Evolutionary conservation across 2,888 invertebrate genomes (phyloP).

Genomic region (Agrotis segetum): DNA sequence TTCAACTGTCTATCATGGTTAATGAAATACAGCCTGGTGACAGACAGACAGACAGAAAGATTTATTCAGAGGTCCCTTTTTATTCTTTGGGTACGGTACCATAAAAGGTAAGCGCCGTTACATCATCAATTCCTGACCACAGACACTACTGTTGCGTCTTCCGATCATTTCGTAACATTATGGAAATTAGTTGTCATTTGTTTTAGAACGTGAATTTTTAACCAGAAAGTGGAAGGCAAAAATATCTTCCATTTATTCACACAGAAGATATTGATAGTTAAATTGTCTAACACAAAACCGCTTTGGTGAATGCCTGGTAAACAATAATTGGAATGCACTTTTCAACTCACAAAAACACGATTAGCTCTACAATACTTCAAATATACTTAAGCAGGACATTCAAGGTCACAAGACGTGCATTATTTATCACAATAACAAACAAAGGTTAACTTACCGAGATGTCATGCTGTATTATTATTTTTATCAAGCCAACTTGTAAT

Average conservation of each 20-base stretch:
- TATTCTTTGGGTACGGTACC: too few species aligned
- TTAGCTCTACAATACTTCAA: neutral
- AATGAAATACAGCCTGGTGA: too few species aligned
- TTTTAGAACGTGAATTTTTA: neutral
- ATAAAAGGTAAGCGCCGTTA: too few species aligned
- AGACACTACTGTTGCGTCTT: constrained; percentile 2
- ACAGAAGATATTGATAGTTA: neutral
- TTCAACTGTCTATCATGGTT: too few species aligned
- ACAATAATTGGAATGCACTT: constrained; percentile 1
- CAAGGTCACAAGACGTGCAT: constrained; percentile 32
- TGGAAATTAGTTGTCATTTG: constrained; percentile 7
- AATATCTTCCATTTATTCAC: constrained; percentile 1
- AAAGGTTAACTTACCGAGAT: constrained; percentile 77
- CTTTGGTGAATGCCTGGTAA: neutral
- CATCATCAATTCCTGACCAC: neutral
- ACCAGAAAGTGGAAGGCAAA: neutral
- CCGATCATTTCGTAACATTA: constrained; percentile 11
- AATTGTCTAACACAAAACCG: too few species aligned
- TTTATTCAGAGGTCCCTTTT: too few species aligned
- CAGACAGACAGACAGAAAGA: too few species aligned
- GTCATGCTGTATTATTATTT: constrained; percentile 73
- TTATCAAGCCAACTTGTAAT: constrained; percentile 66
- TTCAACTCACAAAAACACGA: constrained; percentile 6
- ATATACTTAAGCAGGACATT: constrained; percentile 5
- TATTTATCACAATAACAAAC: constrained; percentile 23